Percentiles rank a stretch among this genome's conserved stretches.
Conservation (phyloP, 2,888 invertebrate genomes). For the Himalopsyche anomala region DNA sequence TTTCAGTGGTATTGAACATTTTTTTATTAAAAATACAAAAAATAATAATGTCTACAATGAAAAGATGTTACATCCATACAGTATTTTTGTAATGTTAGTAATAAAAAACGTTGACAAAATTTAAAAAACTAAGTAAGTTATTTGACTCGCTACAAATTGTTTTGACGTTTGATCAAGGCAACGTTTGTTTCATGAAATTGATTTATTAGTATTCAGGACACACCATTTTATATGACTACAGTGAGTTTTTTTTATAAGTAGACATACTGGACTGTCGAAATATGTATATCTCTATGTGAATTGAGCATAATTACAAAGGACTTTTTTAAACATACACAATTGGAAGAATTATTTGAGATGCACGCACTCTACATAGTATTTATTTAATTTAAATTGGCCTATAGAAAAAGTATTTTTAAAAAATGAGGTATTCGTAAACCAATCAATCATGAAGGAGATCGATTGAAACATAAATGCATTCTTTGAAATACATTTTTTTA, state of each 20-base stretch:
- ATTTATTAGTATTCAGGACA: background rate
- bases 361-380: background rate
- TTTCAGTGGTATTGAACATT: conserved; percentile 6
- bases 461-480: background rate
- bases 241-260: no score
- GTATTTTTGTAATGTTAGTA: conserved; percentile 34
- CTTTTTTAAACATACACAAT: background rate
- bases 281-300: background rate
- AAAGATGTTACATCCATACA: conserved; percentile 10
- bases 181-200: background rate
- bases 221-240: no score
- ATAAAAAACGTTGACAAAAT: background rate
- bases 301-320: background rate
- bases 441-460: background rate
- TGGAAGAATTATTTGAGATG: background rate
- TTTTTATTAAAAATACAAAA: conserved; percentile 8
- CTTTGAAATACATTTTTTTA: background rate
- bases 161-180: background rate
- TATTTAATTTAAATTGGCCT: background rate
- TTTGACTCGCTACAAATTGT: background rate
- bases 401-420: background rate
- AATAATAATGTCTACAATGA: conserved; percentile 6
- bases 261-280: no score
- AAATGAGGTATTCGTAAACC: background rate
- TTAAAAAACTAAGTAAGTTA: background rate